Percentiles rank a stretch among this genome's conserved stretches.
phyloP scores from a whole-genome alignment of 1,140 invertebrate species.

The Drosophila lacteicornis region DNA sequence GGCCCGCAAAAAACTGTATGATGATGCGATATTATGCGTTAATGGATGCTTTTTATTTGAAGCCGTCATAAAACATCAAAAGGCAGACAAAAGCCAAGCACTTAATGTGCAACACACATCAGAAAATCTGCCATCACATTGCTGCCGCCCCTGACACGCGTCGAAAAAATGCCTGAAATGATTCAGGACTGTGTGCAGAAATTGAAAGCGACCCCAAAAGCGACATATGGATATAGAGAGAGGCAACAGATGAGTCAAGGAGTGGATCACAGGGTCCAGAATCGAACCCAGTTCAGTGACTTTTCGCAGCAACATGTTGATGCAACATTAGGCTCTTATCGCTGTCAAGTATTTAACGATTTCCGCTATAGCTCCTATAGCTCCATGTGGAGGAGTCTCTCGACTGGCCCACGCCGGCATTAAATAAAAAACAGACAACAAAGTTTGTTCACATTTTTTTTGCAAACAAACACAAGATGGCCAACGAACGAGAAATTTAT shows the following conservation, averaged over 20 bases:
- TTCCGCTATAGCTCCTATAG: constrained; percentile 53
- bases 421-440: constrained; percentile 19
- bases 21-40: constrained; percentile 41
- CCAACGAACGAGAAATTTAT: constrained; percentile 41
- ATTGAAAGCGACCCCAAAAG: constrained; percentile 64
- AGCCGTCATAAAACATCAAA: constrained; percentile 63
- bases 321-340: constrained; percentile 62
- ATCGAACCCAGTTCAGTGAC: constrained; percentile 74
- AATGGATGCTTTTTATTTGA: constrained; percentile 69
- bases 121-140: neutral
- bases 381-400: constrained; percentile 51
- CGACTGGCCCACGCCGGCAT: constrained; percentile 54
- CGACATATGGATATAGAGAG: constrained; percentile 14
- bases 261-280: constrained; percentile 54
- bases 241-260: constrained; percentile 54
- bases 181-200: constrained; percentile 67
- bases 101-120: constrained; percentile 10
- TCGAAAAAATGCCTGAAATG: constrained; percentile 42
- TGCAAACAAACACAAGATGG: constrained; percentile 34
- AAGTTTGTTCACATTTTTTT: constrained; percentile 25
- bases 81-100: constrained; percentile 46
- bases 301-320: constrained; percentile 68
- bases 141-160: constrained; percentile 48
- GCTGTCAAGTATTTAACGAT: constrained; percentile 67
- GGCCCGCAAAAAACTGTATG: constrained; percentile 30